Conservation (phyloP, 2,113 vertebrate species). For the Elephantulus edwardii region DNA sequence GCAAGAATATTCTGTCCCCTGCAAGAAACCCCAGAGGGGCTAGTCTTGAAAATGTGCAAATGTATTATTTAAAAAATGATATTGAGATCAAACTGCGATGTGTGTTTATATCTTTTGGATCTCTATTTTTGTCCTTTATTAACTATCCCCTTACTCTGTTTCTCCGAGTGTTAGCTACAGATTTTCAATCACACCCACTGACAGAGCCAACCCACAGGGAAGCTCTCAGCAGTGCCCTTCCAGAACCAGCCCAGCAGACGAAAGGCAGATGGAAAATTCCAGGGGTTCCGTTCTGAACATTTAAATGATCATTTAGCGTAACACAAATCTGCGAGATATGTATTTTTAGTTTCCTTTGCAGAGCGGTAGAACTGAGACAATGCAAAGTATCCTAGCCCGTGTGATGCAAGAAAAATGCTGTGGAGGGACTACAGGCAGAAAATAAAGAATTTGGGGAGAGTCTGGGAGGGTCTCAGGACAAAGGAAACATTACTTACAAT, state of each 20-base stretch:
- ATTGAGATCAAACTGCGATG: conserved; percentile 66
- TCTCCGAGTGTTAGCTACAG: conserved; percentile 74
- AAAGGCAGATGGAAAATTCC: conserved; percentile 86
- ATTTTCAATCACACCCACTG: conserved; percentile 82
- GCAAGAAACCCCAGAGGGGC: not conserved
- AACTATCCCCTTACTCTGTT: conserved; percentile 72
- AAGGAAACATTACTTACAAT: not conserved
- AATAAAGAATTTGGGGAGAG: conserved; percentile 14
- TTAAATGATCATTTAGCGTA: conserved; percentile 83
- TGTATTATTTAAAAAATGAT: conserved; percentile 54
- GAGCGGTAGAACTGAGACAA: conserved; percentile 74
- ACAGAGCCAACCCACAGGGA: conserved; percentile 78
- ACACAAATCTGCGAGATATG: conserved; percentile 76
- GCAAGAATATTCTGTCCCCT: conserved; percentile 56
- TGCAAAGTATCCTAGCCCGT: conserved; percentile 2
- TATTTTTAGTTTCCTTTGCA: conserved; percentile 77
- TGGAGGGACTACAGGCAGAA: not conserved
- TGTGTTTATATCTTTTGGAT: conserved; percentile 80
- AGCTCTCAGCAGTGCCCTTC: conserved; percentile 76
- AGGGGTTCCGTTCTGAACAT: conserved; percentile 80
- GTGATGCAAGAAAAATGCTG: conserved; percentile 37
- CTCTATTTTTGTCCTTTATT: conserved; percentile 80
- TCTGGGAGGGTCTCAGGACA: not conserved
- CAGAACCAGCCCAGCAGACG: conserved; percentile 75
- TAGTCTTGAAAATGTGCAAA: conserved; percentile 56